A percentile compares a stretch with the other conserved stretches of the same genome.
phyloP scores from a whole-genome alignment of 2,888 invertebrate genomes.

The Drosophila prostipennis region DNA sequence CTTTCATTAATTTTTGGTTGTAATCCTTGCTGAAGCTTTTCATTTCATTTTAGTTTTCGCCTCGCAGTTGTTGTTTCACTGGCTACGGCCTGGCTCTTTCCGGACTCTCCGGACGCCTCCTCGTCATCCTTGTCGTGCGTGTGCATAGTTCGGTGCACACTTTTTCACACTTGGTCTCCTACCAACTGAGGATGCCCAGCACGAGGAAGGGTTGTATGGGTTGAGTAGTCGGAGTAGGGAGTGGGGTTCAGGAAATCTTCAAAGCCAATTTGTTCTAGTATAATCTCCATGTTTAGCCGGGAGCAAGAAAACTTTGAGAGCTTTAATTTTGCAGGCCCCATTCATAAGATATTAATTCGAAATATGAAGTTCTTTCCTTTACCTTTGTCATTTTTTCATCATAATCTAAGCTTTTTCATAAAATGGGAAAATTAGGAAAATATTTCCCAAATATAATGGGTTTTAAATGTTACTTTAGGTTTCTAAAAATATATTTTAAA shows the following conservation, averaged over 20 bases:
- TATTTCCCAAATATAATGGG: too few relatives aligned
- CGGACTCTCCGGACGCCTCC: conserved; percentile 13
- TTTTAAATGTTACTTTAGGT: too few relatives aligned
- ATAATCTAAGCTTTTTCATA: not conserved
- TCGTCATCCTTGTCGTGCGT: conserved; percentile 58
- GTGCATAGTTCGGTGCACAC: conserved; percentile 69
- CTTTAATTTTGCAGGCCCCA: not conserved
- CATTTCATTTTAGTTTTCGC: conserved; percentile 72
- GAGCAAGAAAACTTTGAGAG: not conserved
- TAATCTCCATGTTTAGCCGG: not conserved
- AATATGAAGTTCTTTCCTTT: not conserved
- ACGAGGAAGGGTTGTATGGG: conserved; percentile 8
- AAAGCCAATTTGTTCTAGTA: not conserved
- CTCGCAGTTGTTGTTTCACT: conserved; percentile 42
- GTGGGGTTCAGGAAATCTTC: not conserved
- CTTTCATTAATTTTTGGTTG: conserved; percentile 82
- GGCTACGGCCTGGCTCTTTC: conserved; percentile 3
- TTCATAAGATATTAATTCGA: not conserved
- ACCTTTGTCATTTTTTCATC: not conserved
- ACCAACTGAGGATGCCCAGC: conserved; percentile 22
- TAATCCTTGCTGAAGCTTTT: conserved; percentile 80
- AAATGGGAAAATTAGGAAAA: too few relatives aligned
- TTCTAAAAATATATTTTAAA: too few relatives aligned
- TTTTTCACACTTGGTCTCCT: conserved; percentile 71
- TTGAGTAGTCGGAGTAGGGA: not conserved